Base-by-base conservation (phyloP, 2,888 invertebrate species). In the Acanthopleura granulata region DNA sequence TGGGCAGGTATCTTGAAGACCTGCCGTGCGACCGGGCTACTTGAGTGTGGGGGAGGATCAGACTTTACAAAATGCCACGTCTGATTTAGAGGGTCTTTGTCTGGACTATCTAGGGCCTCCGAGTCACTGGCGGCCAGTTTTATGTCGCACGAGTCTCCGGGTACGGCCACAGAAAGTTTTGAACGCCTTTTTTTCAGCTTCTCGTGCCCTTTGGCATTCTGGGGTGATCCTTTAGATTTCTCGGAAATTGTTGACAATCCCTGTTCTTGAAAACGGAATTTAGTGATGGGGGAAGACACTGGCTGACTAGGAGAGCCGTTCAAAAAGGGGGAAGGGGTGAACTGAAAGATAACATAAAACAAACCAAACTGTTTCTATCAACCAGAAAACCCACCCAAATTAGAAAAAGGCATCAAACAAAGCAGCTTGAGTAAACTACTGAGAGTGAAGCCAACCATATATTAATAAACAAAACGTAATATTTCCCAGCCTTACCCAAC, bases 301-400 rank as follows among this genome's bases (percentile, higher is more conserved):
- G 72, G 76, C 27, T 49, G 72, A 72, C 72, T 76, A 72, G 80
- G 75, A 6, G 29, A 27, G 66, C 66, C 66, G 25, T 66, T 66
- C 66, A 66, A 22, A 76, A 75, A 79, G 73, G 80, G 77, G 72
- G 81, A 80, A 74, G 81, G 78, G 30, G 78, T 72, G 16, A 80
- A 81, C 83, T 83, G 83, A 81, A 83, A 81, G 79, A 75, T 40
- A 83, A 81, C 79, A 75, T 77, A 78, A 82, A 79, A 78, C 69
- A 75, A 81, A 78, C 73, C 71, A 69, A 74, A 77, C 62, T 77
- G 40, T 40, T 50, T 66, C 66, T 66, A 66, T 66, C 22, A 66
- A 66, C 27, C 25, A 66, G 29, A 27, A 66, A 16, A 66, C 18
- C 6, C 66, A 66, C 66, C 22, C 40, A 40, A 40, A 40, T 40